Evolutionary conservation across 2,888 invertebrate genomes (phyloP).

Genomic region (Ptilodon capucinus): DNA sequence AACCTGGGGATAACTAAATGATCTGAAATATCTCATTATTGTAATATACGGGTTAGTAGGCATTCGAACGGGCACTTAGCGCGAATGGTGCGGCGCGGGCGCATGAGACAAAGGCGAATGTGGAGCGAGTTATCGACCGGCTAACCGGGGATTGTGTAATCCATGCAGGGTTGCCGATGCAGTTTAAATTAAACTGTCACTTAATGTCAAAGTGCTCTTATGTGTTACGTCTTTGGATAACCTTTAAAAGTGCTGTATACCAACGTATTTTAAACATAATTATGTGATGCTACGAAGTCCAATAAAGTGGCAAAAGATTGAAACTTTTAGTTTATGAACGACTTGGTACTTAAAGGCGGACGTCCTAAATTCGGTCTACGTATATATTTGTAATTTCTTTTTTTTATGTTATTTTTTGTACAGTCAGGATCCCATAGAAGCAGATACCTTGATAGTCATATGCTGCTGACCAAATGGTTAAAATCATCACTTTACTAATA

Average conservation of each 20-base stretch:
- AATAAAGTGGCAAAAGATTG: not conserved
- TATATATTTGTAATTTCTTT: too few species aligned
- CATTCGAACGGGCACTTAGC: slow-evolving; percentile 34
- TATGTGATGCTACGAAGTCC: not conserved
- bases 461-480: too few species aligned
- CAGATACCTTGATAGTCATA: too few species aligned
- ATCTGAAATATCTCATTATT: not conserved
- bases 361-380: too few species aligned
- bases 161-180: slow-evolving; percentile 52
- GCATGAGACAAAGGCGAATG: slow-evolving; percentile 70
- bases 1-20: not conserved
- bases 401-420: too few species aligned
- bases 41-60: slow-evolving; percentile 24
- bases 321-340: not conserved
- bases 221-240: not conserved
- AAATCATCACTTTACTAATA: too few species aligned
- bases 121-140: slow-evolving; percentile 71
- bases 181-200: slow-evolving; percentile 12
- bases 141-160: slow-evolving; percentile 67
- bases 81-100: slow-evolving; percentile 18
- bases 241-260: not conserved
- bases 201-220: slow-evolving; percentile 6
- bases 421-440: too few species aligned
- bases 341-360: too few species aligned
- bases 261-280: not conserved